These are phyloP conservation scores for Arnoldichthys spilopterus DNA, from an alignment of 2,797 vertebrate species.

Conservation along the genomic window DNA sequence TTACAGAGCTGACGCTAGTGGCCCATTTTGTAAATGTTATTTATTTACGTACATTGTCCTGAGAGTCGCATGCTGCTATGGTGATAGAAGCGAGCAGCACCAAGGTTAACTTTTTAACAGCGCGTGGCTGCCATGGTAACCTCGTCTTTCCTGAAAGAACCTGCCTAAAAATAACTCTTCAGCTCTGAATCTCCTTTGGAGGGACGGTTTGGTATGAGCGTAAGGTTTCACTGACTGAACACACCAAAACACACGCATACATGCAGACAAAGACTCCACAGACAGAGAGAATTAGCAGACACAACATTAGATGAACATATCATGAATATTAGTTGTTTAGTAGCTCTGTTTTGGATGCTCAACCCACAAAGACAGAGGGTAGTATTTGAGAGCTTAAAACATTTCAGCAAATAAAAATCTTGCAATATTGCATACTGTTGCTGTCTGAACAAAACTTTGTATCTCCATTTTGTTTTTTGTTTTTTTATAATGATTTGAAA, in stretches of 20 bases:
- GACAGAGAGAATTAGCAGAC: conserved; percentile 44
- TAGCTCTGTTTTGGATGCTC: neutral
- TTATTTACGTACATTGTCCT: conserved; percentile 26
- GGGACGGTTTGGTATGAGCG: conserved; percentile 2
- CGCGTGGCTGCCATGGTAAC: conserved; percentile 58
- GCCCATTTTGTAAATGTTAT: conserved; percentile 2
- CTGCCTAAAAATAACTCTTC: conserved; percentile 42
- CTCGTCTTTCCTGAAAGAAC: conserved; percentile 46
- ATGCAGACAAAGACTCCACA: conserved; percentile 39
- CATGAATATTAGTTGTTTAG: conserved; percentile 1
- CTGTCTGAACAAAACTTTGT: neutral
- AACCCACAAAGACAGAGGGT: conserved; percentile 5
- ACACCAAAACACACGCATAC: conserved; percentile 29
- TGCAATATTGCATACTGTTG: neutral
- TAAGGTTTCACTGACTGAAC: neutral
- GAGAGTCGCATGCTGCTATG: conserved; percentile 51
- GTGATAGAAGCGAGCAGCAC: conserved; percentile 49
- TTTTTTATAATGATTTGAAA: too few species aligned
- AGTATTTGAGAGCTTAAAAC: conserved; percentile 8
- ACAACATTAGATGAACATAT: conserved; percentile 35
- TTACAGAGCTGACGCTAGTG: neutral
- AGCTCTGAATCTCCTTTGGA: conserved; percentile 30
- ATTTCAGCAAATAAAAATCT: neutral
- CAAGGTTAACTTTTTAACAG: conserved; percentile 44
- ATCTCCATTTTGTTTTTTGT: too few species aligned